Evolutionary conservation across 2,113 vertebrate species (phyloP).

Genomic region (human): DNA sequence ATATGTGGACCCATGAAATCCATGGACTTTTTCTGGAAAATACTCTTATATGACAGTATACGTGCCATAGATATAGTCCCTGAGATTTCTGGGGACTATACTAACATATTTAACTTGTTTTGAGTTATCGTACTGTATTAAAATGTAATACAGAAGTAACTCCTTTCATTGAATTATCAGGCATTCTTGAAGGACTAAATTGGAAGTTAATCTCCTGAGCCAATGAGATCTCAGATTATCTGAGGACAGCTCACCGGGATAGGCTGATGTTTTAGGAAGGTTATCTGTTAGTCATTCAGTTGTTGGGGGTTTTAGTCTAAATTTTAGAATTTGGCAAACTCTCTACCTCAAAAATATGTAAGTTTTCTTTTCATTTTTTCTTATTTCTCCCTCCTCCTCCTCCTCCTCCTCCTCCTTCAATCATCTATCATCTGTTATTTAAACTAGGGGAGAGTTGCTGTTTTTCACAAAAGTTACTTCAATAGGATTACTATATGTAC

Average conservation of each 20-base stretch:
- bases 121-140: too few relatives aligned
- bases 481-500: neutral
- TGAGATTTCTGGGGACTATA: neutral
- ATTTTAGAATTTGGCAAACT: neutral
- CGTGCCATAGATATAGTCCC: neutral
- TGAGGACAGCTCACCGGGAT: neutral
- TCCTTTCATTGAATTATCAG: neutral
- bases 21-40: neutral
- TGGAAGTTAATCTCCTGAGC: neutral
- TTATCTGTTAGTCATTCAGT: neutral
- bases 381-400: too few relatives aligned
- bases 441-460: neutral
- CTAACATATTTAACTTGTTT: too few relatives aligned
- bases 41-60: neutral
- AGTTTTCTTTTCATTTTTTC: neutral
- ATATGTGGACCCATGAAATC: neutral
- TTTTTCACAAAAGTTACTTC: conserved; percentile 10
- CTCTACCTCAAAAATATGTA: neutral
- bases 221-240: neutral
- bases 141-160: too few relatives aligned
- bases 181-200: neutral
- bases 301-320: neutral
- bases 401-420: too few relatives aligned
- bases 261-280: neutral
- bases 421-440: neutral